phyloP scores from a whole-genome alignment of 2,113 vertebrate genomes.

The Rhabdornis inornatus region DNA sequence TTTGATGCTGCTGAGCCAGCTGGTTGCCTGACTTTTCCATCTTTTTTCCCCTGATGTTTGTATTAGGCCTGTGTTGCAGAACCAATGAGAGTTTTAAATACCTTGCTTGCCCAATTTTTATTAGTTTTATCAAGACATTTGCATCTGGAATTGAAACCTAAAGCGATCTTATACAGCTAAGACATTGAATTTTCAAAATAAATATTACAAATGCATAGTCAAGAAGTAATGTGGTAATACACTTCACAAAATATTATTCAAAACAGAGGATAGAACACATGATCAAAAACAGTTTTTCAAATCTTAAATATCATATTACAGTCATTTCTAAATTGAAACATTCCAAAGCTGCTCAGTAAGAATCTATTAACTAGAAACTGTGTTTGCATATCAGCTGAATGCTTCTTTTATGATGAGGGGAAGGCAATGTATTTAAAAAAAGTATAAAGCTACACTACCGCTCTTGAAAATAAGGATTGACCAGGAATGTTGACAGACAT shows the following conservation, averaged over 20 bases:
- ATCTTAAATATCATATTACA: neutral
- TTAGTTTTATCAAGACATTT: constrained; percentile 57
- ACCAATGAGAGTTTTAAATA: constrained; percentile 54
- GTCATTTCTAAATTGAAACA: constrained; percentile 19
- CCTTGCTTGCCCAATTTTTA: constrained; percentile 36
- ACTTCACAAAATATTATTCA: constrained; percentile 3
- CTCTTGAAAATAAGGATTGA: neutral
- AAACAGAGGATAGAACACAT: neutral
- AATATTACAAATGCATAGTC: constrained; percentile 22
- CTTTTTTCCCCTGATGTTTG: neutral
- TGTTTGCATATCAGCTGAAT: neutral
- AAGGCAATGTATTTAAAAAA: neutral
- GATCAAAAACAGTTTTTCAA: constrained; percentile 21
- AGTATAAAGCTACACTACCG: neutral
- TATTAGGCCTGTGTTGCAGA: neutral
- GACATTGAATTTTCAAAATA: constrained; percentile 23
- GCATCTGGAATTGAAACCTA: constrained; percentile 1
- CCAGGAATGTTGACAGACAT: neutral
- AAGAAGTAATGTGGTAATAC: constrained; percentile 1
- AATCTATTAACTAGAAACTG: neutral
- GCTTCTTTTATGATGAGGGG: neutral
- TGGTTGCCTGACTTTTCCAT: neutral
- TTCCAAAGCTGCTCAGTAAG: neutral
- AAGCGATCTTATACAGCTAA: constrained; percentile 7
- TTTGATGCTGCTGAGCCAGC: constrained; percentile 14